A percentile compares a stretch with the other conserved stretches of the same genome.
Evolutionary conservation across 2,113 vertebrate species (phyloP).

Genomic region (Onychostoma macrolepis): DNA sequence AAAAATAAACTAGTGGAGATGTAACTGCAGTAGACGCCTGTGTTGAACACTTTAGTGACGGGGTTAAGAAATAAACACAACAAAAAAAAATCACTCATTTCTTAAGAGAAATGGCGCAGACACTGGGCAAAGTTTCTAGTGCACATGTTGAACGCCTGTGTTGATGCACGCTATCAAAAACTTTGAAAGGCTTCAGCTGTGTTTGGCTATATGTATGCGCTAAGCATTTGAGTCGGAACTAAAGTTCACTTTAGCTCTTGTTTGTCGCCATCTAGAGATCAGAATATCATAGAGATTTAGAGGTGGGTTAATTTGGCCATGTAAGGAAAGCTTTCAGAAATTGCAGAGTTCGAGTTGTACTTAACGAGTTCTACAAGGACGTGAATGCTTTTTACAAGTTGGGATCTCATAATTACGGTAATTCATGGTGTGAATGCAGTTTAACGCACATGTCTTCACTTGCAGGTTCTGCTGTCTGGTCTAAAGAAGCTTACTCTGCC

Average conservation of each 20-base stretch:
- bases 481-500: slow-evolving; percentile 80
- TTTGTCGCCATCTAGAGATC: not conserved
- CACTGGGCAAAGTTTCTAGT: not conserved
- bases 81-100: not conserved
- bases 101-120: not conserved
- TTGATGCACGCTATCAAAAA: not conserved
- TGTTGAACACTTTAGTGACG: not conserved
- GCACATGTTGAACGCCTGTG: no score
- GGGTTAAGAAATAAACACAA: not conserved
- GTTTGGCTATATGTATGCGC: not conserved
- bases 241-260: not conserved
- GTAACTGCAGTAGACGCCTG: not conserved
- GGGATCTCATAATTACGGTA: not conserved
- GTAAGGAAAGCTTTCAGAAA: no score
- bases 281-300: not conserved
- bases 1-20: not conserved
- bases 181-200: not conserved
- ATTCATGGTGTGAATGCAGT: not conserved
- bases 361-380: no score
- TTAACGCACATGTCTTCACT: not conserved
- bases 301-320: not conserved
- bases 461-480: slow-evolving; percentile 86
- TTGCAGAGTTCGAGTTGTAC: not conserved
- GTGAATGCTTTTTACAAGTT: not conserved
- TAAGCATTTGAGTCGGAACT: not conserved